Evolutionary conservation across 2,797 vertebrate species (phyloP), one percentile per base, ranked within the genome.

Genomic region (Tiaroga cobitis): DNA sequence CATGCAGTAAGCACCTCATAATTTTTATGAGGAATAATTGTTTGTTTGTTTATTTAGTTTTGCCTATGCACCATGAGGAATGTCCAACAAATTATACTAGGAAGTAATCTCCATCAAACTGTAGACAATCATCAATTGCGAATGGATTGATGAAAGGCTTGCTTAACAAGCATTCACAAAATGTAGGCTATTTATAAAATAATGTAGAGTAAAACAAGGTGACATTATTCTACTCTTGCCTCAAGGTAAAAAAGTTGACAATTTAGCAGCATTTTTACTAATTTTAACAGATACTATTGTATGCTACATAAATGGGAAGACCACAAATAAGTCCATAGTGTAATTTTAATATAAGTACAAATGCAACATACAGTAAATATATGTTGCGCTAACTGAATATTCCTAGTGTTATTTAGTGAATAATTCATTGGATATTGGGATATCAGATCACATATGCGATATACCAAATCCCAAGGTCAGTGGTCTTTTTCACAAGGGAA

Each of bases 1-100:
- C 92, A 90, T 51, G 92, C 88, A 85, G 95, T 95, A 84, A 90
- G 93, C 89, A 59, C 24, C 18, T 73, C 15, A 13, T 46, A 0
- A 41, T 76, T 46, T n/a, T 15, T 29, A 5, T 5, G 19, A 5
- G 59, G 18, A 29, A 21, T 78, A 67, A 69, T 51, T 56, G 5
- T 76, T 19, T 68, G 29, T 24, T 29, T n/a, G 15, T 29, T 19
- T 21, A 39, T 2, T 61, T 3, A 19, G 61, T 18, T 19, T 63
- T 43, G n/a, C 34, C 54, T 18, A 41, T 37, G 24, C 34, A n/a
- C 54, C 34, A 41, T 78, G 54, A 78, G 15, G 0, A 78, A 78
- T 77, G n/a, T 41, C 7, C 15, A 18, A 9, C 21, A 26, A 77
- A 77, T 61, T 41, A 61, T 77, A 26, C 8, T 61, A 41, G 8